These are phyloP conservation scores for Lipophrys pholis DNA, from an alignment of 2,113 vertebrate species.

Conservation along the genomic window DNA sequence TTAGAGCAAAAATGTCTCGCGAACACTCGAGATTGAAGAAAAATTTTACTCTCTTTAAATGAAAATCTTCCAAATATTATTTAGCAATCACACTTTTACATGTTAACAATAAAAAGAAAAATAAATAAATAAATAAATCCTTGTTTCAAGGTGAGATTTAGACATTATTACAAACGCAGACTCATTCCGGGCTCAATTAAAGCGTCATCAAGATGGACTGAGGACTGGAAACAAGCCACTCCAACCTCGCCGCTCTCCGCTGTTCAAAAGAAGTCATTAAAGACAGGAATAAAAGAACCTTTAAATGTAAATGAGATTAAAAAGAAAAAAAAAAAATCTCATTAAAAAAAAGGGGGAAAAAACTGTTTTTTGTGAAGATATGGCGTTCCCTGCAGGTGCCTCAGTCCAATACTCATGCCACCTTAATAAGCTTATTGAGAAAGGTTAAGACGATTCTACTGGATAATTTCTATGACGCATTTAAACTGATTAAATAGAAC, in stretches of 20 bases:
- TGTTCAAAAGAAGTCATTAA: neutral
- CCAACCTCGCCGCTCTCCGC: neutral
- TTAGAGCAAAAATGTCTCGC: constrained; percentile 4
- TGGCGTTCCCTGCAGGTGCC: neutral
- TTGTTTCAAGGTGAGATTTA: constrained; percentile 17
- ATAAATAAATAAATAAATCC: neutral
- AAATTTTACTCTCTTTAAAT: constrained; percentile 1
- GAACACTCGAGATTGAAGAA: constrained; percentile 3
- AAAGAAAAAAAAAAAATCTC: neutral
- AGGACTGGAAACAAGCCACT: neutral
- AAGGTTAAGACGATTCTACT: too few relatives aligned
- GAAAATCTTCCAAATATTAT: neutral
- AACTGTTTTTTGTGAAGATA: too few relatives aligned
- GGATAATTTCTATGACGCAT: too few relatives aligned
- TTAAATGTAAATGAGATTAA: constrained; percentile 4
- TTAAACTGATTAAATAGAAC: too few relatives aligned
- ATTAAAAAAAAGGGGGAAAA: neutral
- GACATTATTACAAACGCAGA: constrained; percentile 11
- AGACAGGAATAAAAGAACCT: constrained; percentile 6
- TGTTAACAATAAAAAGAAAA: neutral
- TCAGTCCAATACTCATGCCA: too few relatives aligned
- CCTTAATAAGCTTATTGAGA: too few relatives aligned
- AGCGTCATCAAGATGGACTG: constrained; percentile 6
- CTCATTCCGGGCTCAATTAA: constrained; percentile 31
- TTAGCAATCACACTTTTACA: too few relatives aligned